Evolutionary conservation across 2,888 invertebrate species (phyloP), one percentile per base, ranked within the genome.

Genomic region (Folsomia manolachei): DNA sequence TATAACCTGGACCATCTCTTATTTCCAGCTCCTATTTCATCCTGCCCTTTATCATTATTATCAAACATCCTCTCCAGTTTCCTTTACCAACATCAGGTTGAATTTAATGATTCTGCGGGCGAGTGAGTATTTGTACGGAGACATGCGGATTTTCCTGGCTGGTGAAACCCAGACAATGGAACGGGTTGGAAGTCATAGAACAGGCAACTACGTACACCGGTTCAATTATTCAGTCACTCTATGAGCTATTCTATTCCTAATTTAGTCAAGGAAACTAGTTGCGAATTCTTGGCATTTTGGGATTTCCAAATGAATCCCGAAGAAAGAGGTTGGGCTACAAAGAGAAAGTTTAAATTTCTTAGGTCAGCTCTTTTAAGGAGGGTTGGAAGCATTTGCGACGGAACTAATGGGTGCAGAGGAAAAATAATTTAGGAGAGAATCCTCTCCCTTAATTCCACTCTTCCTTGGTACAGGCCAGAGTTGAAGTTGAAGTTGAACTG

Each of bases 251-350:
- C n/a, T 26, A 27, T 63, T 27, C 63, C n/a, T 63, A 27, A 25
- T 63, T 27, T 27, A 25, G 9, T 27, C 18, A 23, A 24, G 25
- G 63, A 27, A 27, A n/a, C 25, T 27, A 63, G 27, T 63, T 63
- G 18, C 11, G 63, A 63, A 63, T 63, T 63, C 63, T 63, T 63
- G 63, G 27, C 63, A 63, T 63, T 7, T 27, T 26, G 27, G 27
- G 63, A 63, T 25, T 63, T 63, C 63, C 25, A 63, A 63, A 63
- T 63, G 63, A 26, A 63, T 26, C n/a, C n/a, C n/a, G n/a, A n/a
- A n/a, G n/a, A 14, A 27, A 27, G 63, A 26, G 27, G 27, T 24
- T 27, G 27, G 4, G n/a, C n/a, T n/a, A 63, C 63, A 27, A 63
- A n/a, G 63, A 63, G 27, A 63, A 63, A 27, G 63, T 25, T 63